Base-by-base conservation (phyloP, 2,888 invertebrate species). In the Apoda limacodes region DNA sequence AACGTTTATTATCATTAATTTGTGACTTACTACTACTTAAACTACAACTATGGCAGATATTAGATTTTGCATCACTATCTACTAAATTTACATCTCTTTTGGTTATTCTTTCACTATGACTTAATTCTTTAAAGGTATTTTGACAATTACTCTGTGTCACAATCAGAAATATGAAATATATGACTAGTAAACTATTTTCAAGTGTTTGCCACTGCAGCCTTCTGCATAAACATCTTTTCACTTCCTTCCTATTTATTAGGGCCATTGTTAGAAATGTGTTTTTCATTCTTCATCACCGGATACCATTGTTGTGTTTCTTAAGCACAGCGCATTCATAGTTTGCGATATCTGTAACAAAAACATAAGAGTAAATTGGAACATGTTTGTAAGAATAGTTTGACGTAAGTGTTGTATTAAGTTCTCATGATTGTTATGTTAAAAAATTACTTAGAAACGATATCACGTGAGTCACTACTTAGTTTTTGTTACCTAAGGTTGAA, bases 11-110 rank as follows among this genome's bases (percentile, higher is more conserved):
- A 44, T 37, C 35, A 34, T 30, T 13, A 23, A 35, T n/a, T n/a
- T n/a, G n/a, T n/a, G n/a, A 36, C 36, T 43, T 30, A 47, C 31
- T 63, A 61, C 42, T 65, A 65, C 59, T 72, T 66, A 42, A 56
- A 50, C 59, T 57, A 72, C 75, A 76, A 51, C 52, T 78, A 80
- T 78, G 80, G 78, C 80, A 78, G 52, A 61, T 47, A 48, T 53
- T 72, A 65, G 52, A 50, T 51, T 64, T 64, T 75, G 75, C 42
- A 50, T 50, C 68, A 65, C 45, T 56, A 60, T 58, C 68, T 70
- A 71, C 42, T 51, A 55, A 54, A 44, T 58, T 54, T 35, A 46
- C 19, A 46, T 55, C 49, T 47, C 47, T 59, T 70, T 72, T 68
- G 66, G 66, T 69, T 60, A 49, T 41, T 51, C 54, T 64, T 45